Conservation (phyloP, 2,888 invertebrate genomes). For the Furcula furcula region DNA sequence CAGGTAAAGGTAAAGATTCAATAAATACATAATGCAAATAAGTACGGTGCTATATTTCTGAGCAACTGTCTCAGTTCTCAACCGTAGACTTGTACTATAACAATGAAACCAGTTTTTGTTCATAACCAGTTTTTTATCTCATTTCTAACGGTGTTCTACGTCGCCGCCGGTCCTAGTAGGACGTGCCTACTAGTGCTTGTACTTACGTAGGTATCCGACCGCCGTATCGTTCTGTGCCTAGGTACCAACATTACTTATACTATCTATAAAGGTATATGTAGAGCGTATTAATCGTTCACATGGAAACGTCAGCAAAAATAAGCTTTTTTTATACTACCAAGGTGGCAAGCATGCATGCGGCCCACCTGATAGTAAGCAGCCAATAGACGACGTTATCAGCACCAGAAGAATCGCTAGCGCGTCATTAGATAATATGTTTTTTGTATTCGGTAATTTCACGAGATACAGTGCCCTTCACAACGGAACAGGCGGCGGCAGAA, state of each 20-base stretch:
- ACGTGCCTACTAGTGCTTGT: constrained; percentile 26
- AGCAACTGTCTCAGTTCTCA: constrained; percentile 6
- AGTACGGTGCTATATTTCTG: constrained; percentile 2
- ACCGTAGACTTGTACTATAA: constrained; percentile 14
- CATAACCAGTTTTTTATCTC: constrained; percentile 44
- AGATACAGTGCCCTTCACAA: too few relatives aligned
- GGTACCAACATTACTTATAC: constrained; percentile 41
- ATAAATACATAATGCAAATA: background rate
- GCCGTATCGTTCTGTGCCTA: constrained; percentile 55
- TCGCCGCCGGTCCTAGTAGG: constrained; percentile 44
- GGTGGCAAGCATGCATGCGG: too few relatives aligned
- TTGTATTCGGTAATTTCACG: too few relatives aligned
- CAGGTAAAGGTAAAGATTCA: background rate
- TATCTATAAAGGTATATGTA: constrained; percentile 8
- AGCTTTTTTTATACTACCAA: too few relatives aligned
- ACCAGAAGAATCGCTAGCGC: too few relatives aligned
- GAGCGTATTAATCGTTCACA: constrained; percentile 50
- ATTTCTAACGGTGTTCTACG: constrained; percentile 49
- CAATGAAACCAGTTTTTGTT: constrained; percentile 33
- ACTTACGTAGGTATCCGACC: constrained; percentile 26
- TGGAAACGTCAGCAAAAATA: constrained; percentile 59
- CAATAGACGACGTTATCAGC: too few relatives aligned
- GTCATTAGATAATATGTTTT: too few relatives aligned
- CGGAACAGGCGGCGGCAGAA: too few relatives aligned
- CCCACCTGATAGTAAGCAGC: too few relatives aligned